These are phyloP conservation scores for Orgyia antiqua DNA, from an alignment of 2,888 invertebrate species.

Conservation along the genomic window DNA sequence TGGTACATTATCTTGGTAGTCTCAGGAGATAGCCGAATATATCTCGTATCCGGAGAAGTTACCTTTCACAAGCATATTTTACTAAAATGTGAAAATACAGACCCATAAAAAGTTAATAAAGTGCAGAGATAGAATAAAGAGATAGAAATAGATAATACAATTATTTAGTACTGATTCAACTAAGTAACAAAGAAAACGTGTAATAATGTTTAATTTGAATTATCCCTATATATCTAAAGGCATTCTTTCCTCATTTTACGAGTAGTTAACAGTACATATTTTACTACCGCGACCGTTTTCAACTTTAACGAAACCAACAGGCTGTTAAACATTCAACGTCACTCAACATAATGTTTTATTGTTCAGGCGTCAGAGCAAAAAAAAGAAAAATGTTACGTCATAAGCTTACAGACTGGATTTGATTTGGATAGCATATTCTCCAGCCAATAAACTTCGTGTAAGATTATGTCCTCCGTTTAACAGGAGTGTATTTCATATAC, in stretches of 20 bases:
- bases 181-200: too few relatives aligned
- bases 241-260: too few relatives aligned
- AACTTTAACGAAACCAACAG: constrained; percentile 26
- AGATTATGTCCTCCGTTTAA: too few relatives aligned
- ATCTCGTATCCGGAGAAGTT: constrained; percentile 27
- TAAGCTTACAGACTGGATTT: constrained; percentile 46
- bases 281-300: constrained; percentile 32
- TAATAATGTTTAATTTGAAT: too few relatives aligned
- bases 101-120: background rate
- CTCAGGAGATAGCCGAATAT: constrained; percentile 42
- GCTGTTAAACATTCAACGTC: constrained; percentile 44
- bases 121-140: too few relatives aligned
- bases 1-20: constrained; percentile 38
- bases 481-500: too few relatives aligned
- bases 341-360: constrained; percentile 38
- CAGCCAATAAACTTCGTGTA: too few relatives aligned
- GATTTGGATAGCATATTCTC: constrained; percentile 53
- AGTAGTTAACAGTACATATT: constrained; percentile 29
- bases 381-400: constrained; percentile 38
- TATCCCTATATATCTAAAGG: too few relatives aligned
- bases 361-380: constrained; percentile 36
- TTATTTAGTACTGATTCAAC: too few relatives aligned
- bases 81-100: constrained; percentile 2
- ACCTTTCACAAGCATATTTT: constrained; percentile 17
- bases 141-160: too few relatives aligned